Evolutionary conservation across 2,888 invertebrate species (phyloP), one percentile per base, ranked within the genome.

Genomic region (Agrochola lychnidis): DNA sequence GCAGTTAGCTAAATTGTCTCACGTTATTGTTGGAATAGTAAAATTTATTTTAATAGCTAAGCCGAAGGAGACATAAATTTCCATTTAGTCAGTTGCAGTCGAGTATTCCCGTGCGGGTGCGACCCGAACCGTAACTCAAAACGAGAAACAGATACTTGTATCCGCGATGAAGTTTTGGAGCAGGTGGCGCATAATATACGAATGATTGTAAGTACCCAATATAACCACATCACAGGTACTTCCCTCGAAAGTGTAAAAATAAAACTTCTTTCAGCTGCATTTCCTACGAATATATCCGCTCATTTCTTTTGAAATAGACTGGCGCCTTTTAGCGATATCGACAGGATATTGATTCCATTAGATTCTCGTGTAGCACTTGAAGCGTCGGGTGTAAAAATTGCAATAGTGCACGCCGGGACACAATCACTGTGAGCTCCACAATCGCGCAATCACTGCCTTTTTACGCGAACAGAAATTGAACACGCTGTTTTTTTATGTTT

Each of bases 51-150:
- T 79, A 87, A 84, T 85, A 79, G 85, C 78, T 87, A 87, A 89
- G 89, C 88, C 87, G 89, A 90, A 90, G 87, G 87, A 85, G 90
- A 89, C 90, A 94, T 95, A 94, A 94, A 94, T 94, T 93, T 93
- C 89, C 92, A 93, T 94, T 93, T 92, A 92, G 92, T 90, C 89
- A 88, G 91, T 91, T 90, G 91, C 92, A 90, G 89, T 90, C 73
- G 79, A 76, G 78, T 89, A 90, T 91, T 91, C 92, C 91, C 90
- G 89, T 89, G 83, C 78, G 84, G 78, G 75, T 56, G 59, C 67
- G 78, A 88, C 78, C 81, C 78, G 81, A 90, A 89, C 90, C 93
- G 90, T 95, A 94, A 93, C 89, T 95, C 94, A 94, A 91, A 92
- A 89, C 90, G 90, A 91, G 88, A 89, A 92, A 89, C 90, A 91